Evolutionary conservation across 2,113 vertebrate species (phyloP).

Genomic region (Lophotis ruficrista): DNA sequence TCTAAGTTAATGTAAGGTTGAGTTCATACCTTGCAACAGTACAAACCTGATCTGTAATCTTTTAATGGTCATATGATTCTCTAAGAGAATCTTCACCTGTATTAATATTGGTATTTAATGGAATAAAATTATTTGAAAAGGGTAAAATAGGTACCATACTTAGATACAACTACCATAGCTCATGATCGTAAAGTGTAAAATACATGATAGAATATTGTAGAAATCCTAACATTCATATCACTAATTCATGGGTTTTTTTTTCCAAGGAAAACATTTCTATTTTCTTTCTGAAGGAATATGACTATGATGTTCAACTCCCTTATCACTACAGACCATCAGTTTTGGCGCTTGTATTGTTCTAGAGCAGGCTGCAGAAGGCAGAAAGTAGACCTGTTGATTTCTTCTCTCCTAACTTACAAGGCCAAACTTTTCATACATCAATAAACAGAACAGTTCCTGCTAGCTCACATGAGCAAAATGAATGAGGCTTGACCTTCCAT

Average conservation of each 20-base stretch:
- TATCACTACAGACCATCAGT: neutral
- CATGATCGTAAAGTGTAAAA: neutral
- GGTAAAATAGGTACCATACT: neutral
- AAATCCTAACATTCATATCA: neutral
- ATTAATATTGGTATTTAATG: neutral
- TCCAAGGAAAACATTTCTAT: neutral
- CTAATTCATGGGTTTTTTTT: fast-evolving
- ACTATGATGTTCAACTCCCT: neutral
- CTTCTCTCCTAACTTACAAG: neutral
- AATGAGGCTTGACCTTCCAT: neutral
- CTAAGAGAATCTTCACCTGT: neutral
- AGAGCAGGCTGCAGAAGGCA: neutral
- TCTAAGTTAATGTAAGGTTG: constrained; percentile 22
- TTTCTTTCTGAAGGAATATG: neutral
- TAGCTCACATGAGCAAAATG: neutral
- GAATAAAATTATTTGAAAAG: neutral
- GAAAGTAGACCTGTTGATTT: neutral
- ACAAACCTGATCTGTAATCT: neutral
- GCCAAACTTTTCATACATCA: neutral
- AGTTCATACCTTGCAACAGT: neutral
- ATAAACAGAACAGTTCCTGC: neutral
- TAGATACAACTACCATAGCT: neutral
- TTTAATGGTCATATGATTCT: neutral
- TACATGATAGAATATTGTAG: neutral
- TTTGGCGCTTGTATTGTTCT: neutral